Conservation (phyloP, 1,140 invertebrate genomes). For the Sycophila sp. region DNA sequence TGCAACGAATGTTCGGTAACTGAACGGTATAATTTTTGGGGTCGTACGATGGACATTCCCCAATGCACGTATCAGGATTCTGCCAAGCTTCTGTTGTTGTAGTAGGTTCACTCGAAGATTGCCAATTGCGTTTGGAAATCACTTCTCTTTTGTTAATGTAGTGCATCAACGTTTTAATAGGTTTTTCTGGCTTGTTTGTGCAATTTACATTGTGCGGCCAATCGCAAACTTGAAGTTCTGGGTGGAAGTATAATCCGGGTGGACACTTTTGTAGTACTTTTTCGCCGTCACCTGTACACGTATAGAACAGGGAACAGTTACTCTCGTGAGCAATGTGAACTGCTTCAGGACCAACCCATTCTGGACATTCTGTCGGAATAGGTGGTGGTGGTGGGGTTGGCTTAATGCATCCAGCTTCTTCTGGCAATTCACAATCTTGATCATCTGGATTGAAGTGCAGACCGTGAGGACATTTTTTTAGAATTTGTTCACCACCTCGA, state of each 20-base stretch:
- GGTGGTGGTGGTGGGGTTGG: not conserved
- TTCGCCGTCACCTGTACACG: not conserved
- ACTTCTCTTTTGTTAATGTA: conserved; percentile 1
- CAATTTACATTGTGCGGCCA: conserved; percentile 18
- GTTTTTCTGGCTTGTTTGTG: not conserved
- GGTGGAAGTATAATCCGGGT: conserved; percentile 7
- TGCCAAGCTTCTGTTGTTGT: not conserved
- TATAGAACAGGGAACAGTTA: conserved; percentile 6
- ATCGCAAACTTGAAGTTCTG: conserved; percentile 9
- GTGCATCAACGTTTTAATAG: not conserved
- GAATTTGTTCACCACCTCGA: not conserved
- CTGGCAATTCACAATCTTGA: not conserved
- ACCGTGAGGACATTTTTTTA: not conserved
- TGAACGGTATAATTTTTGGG: not conserved
- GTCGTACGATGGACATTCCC: not conserved
- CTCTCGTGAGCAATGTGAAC: conserved; percentile 17
- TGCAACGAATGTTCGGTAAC: not conserved
- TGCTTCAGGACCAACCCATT: not conserved
- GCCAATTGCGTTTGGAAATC: not conserved
- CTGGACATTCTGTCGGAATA: not conserved
- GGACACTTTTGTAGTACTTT: not conserved
- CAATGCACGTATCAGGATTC: conserved; percentile 20
- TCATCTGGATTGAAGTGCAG: not conserved
- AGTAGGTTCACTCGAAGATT: not conserved
- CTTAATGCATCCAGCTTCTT: conserved; percentile 1